Conservation (phyloP, 2,113 vertebrate species). For the Dipodomys stephensi region DNA sequence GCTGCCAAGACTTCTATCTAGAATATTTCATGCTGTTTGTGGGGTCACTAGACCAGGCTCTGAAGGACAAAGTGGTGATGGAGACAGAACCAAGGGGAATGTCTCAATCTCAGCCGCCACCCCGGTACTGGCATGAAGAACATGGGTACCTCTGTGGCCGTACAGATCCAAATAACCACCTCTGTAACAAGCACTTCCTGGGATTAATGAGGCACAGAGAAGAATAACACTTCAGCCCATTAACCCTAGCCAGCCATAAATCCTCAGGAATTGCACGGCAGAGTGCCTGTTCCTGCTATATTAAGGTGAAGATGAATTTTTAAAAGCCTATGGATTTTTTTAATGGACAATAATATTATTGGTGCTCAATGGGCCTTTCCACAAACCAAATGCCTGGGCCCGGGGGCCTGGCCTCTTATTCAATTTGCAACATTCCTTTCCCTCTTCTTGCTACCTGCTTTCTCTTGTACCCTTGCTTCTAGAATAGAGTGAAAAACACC, state of each 20-base stretch:
- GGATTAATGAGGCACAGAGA: constrained; percentile 72
- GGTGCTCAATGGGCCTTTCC: constrained; percentile 17
- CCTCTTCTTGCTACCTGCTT: not conserved
- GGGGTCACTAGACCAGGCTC: not conserved
- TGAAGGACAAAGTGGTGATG: not conserved
- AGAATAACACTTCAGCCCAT: constrained; percentile 65
- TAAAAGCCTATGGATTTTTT: constrained; percentile 66
- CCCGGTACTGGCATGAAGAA: not conserved
- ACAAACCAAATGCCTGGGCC: constrained; percentile 14
- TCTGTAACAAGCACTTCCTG: constrained; percentile 54
- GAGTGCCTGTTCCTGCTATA: constrained; percentile 37
- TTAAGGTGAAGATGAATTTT: constrained; percentile 61
- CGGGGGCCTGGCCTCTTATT: not conserved
- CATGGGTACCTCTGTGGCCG: not conserved
- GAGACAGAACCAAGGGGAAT: not conserved
- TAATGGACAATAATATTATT: constrained; percentile 31
- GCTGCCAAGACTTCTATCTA: not conserved
- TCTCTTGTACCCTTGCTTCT: not conserved
- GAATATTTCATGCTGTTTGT: not conserved
- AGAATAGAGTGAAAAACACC: not conserved
- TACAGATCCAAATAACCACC: not conserved
- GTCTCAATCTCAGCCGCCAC: not conserved
- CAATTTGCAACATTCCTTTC: not conserved
- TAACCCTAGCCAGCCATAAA: constrained; percentile 65
- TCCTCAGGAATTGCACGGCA: constrained; percentile 43